Base-by-base conservation (phyloP, 1,140 invertebrate genomes). In the Calycopis cecrops region DNA sequence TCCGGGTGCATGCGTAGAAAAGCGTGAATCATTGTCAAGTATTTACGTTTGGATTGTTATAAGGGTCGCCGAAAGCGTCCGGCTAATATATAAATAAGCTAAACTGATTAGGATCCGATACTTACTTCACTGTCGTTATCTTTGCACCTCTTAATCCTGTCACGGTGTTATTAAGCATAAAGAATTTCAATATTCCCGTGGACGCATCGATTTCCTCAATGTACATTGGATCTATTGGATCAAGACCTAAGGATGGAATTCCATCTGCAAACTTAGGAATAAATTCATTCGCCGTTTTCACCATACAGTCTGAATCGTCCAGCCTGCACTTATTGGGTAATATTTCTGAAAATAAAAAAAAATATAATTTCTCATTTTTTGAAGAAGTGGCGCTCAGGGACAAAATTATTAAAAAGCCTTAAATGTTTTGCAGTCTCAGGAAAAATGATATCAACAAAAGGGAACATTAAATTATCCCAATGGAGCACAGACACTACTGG, bases 151-250 rank as follows among this genome's bases (percentile, higher is more conserved):
- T 44, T 4, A 44, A 9, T 9, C 40, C 40, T 1, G 40, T 17
- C 14, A 44, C 2, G 6, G 14, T 44, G 14, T 44, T 44, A 1
- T 44, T 16, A 16, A 9, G 14, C 14, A 44, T 44, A 1, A 44
- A 16, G 40, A 44, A 44, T 17, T 44, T 44, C 14, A 44, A 16
- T 9, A 17, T 44, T 1, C 40, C 40, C 9, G 40, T 16, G 1
- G 40, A 44, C 1, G 40, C 40, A 44, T 44, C 40, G 12, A 44
- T 16, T 14, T 44, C 14, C 40, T 44, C 17, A 10, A 44, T 44
- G 14, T 44, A 44, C 14, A 44, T 16, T 9, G 40, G 40, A 16
- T 44, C 40, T 9, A 44, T 14, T 3, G 40, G 16, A 17, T 16
- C 17, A 3, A 44, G 14, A 16, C 17, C 9, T 1, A 44, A 16